Conservation (phyloP, 1,140 invertebrate genomes). For the Psilanteris sp. region DNA sequence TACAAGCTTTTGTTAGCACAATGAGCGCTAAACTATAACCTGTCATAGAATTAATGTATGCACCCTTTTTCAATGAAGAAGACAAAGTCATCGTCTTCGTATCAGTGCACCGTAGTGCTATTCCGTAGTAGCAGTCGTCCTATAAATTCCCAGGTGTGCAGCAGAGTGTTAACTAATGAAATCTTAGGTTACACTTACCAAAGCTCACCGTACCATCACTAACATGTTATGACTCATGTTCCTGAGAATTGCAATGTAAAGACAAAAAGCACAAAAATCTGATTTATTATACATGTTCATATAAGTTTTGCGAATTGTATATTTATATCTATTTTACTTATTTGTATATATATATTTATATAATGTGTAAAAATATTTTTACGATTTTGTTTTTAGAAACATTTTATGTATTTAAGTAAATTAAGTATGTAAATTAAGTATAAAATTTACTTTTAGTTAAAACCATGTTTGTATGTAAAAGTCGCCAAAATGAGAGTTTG, state of each 20-base stretch:
- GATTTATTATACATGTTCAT: constrained; percentile 22
- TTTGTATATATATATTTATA: neutral
- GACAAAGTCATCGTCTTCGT: constrained; percentile 21
- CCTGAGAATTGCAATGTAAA: constrained; percentile 13
- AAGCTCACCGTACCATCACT: constrained; percentile 61
- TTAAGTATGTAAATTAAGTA: no score
- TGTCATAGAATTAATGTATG: constrained; percentile 64
- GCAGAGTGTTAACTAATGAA: constrained; percentile 69
- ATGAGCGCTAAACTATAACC: constrained; percentile 54
- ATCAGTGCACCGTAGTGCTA: constrained; percentile 32
- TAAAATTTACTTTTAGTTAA: no score
- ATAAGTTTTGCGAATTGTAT: no score
- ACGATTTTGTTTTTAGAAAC: no score
- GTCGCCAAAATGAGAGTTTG: no score
- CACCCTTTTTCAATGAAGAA: constrained; percentile 51
- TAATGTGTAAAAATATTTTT: no score
- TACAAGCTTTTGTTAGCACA: constrained; percentile 44
- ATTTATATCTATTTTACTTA: neutral
- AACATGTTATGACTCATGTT: constrained; percentile 55
- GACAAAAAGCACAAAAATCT: constrained; percentile 34
- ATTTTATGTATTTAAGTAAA: no score
- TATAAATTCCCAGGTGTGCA: constrained; percentile 67
- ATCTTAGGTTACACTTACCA: constrained; percentile 69
- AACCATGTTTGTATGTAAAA: no score
- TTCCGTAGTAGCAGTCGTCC: constrained; percentile 54